Percentiles rank a stretch among this genome's conserved stretches.
Conservation (phyloP, 2,888 invertebrate species). For the Parelbella ahira region DNA sequence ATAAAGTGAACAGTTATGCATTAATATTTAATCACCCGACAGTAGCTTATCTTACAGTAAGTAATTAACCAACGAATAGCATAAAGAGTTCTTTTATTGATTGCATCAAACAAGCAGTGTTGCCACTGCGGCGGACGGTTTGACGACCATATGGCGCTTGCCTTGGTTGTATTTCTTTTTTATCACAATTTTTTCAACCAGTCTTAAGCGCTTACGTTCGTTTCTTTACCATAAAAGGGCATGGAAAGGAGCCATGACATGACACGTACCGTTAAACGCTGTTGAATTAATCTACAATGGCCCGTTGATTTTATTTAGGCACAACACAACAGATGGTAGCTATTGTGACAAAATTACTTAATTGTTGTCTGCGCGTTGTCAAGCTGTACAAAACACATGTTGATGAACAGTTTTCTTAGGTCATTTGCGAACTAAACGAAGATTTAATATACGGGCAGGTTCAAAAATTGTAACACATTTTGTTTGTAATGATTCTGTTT, state of each 20-base stretch:
- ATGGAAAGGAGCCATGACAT: conserved; percentile 60
- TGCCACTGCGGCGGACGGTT: conserved; percentile 19
- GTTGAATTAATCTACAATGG: conserved; percentile 48
- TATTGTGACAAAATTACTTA: conserved; percentile 16
- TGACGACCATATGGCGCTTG: conserved; percentile 56
- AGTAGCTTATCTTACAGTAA: conserved; percentile 1
- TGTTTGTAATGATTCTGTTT: no score
- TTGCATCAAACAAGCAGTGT: conserved; percentile 13
- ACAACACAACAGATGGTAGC: conserved; percentile 44
- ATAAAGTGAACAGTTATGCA: no score
- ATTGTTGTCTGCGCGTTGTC: no score
- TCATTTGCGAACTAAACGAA: no score
- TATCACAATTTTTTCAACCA: conserved; percentile 43
- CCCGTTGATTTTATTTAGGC: conserved; percentile 49
- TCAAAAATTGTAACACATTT: no score
- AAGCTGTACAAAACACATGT: no score
- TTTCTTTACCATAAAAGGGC: conserved; percentile 52
- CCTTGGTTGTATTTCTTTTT: conserved; percentile 50
- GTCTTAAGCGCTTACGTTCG: conserved; percentile 42
- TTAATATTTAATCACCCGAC: conserved; percentile 5
- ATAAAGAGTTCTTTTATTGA: conserved; percentile 8
- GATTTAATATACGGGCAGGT: no score
- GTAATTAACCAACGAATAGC: conserved; percentile 3
- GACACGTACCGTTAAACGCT: conserved; percentile 51
- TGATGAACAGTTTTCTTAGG: no score